Evolutionary conservation across 1,140 invertebrate species (phyloP), one percentile per base, ranked within the genome.

Genomic region (Diorhabda elongata): DNA sequence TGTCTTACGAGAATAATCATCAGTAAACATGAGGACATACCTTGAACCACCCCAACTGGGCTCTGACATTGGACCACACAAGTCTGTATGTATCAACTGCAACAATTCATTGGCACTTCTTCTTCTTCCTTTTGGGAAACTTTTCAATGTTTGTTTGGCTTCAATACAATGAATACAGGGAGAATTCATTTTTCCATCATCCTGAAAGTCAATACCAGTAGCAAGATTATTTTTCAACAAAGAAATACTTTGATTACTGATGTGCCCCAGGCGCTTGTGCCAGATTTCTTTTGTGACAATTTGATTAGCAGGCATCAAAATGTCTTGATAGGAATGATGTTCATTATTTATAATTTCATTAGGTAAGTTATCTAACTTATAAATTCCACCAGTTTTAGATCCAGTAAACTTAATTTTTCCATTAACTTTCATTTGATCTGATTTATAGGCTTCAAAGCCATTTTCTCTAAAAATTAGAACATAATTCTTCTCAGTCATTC

Each of bases 131-230:
- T 11, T 62, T 26, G 26, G 26, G 60, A 80, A 80, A 2, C 77
- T 73, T 59, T 76, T 66, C 61, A 75, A 63, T 5, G 71, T 44
- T 60, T 77, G 75, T 61, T 80, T 81, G 26, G 74, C 77, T 68
- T 81, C 71, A 64, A 71, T 75, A 67, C 80, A 81, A 5, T 73
- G 60, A 58, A 65, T 61, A 67, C 78, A 79, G 26, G 68, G 72
- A 42, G 58, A 7, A 41, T 64, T 26, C 60, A 44, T 57, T 71
- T n/a, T 44, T 57, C 4, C 67, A 41, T 52, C 72, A 4, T 59
- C 58, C 60, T 62, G 42, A 47, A 60, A 26, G 7, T 60, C 7
- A 26, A 60, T n/a, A 41, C 58, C 58, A 41, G 26, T 42, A 60
- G 42, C 58, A 60, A 42, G 7, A 60, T 41, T 42, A 67, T 71